Base-by-base conservation (phyloP, 23 tunicate species). In the Corella eumyota region DNA sequence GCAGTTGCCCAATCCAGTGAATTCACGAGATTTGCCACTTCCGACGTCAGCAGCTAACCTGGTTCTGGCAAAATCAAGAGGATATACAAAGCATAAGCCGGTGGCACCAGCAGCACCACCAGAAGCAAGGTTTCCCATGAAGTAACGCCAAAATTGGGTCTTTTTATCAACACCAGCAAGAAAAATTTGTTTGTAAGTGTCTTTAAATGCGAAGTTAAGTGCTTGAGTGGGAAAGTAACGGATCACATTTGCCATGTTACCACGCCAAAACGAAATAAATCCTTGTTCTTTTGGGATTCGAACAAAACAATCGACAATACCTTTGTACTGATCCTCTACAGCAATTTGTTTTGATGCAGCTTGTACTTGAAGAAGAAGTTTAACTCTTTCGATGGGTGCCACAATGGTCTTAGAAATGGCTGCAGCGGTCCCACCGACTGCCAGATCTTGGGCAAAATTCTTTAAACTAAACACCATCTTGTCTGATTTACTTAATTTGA, bases 81-180 rank as follows among this genome's bases (percentile, higher is more conserved):
- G 98, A 62, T 92, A 92, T 2, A 75, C 77, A 36, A 92, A 62
- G 44, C 77, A 68, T 67, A 92, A 47, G 33, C 77, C 63, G 4
- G 92, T 92, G 13, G 77, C 98, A 37, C 98, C 98, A 34, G 84
- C 90, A 28, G 88, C 88, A 6, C 85, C 97, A 40, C 97, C 97
- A 1, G 91, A 78, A 27, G 96, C 96, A 19, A 88, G 62, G 48
- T 77, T 88, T 15, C 73, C 68, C 3, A 68, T 65, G 58, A 88
- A 79, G 31, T 56, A 53, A 7, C 63, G 65, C 68, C 96, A 68
- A 33, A 88, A 79, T 21, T 62, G 68, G 32, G 45, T 46, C 23
- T 59, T 61, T 22, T 60, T 59, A 25, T 73, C 58, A 32, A 46
- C 70, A 38, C 54, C 68, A 25, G 67, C 56, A 24, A 38, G 22